Evolutionary conservation across 2,797 vertebrate species (phyloP), one percentile per base, ranked within the genome.

Genomic region (Semaprochilodus insignis): DNA sequence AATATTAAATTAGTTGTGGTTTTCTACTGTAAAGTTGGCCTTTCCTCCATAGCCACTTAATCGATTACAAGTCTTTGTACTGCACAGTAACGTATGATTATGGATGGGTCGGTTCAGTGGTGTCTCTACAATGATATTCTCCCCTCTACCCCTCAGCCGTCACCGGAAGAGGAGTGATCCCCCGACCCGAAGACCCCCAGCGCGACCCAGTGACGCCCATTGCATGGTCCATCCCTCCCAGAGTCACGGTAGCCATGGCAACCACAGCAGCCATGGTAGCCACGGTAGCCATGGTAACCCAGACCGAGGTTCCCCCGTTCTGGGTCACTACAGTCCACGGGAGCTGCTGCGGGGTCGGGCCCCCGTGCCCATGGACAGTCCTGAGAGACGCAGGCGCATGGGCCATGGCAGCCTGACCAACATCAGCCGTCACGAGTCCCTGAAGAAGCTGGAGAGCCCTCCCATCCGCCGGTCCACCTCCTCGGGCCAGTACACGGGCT

Each of bases 391-490:
- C 40, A 95, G 96, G 1, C 94, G 97, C 71, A 95, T 96, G 0
- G 97, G 96, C 31, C 98, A 98, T 0, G 96, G 97, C 90, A 98
- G 97, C 62, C 95, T 99, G 77, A 97, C 96, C 1, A 98, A 98
- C 91, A 97, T 99, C 91, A 98, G 95, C 88, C 96, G 98, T 8
- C 97, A 99, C 0, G 97, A 99, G 81, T 98, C 97, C 0, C 93
- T 98, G 31, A 98, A 97, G 94, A 99, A 97, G 93, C 95, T 95
- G 0, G 98, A 99, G 87, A 99, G 97, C 89, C 98, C 98, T 31
- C 97, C 98, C 0, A 98, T 99, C 74, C 95, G 97, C 87, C 97
- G 98, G 87, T 99, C 98, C 66, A 99, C 97, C 0, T 99, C 98
- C 0, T 99, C 98, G 7, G 97, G 98, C 80, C 98, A 99, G 83